Evolutionary conservation across 2,797 vertebrate species (phyloP), one percentile per base, ranked within the genome.

Genomic region (Girardinus metallicus): DNA sequence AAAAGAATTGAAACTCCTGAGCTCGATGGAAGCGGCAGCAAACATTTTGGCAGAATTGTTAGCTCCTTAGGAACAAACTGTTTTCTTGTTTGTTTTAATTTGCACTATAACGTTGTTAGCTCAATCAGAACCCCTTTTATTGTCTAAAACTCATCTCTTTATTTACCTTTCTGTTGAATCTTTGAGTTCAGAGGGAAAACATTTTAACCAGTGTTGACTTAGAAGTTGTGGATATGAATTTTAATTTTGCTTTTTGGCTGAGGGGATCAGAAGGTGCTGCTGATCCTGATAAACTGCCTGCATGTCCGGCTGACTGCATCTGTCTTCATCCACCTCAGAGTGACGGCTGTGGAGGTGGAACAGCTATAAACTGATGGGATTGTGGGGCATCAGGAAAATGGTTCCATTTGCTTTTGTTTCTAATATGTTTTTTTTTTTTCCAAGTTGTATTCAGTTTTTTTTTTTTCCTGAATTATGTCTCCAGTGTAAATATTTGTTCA

Each of bases 401-500:
- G 10, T 36, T 21, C 7, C 18, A 36, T 66, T 66, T 23, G 64
- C 64, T 41, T 68, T 73, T 80, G 85, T 91, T 90, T 89, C 68
- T 83, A 51, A 85, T 89, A 55, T 78, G 51, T 87, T 18, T 66
- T 78, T 55, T 87, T 18, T 66, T 89, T 91, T 79, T 86, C 85
- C 85, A 74, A 83, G 84, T 86, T 86, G 53, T 80, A 77, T 87
- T 79, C 70, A 83, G 85, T 62, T 16, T 18, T 8, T 10, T 34
- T 39, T 66, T 92, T 88, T 15, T 1, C 1, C 93, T 93, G 89
- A 87, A 83, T 86, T 87, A 86, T 90, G 90, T 82, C 83, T 94
- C 89, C 91, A 94, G 47, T 96, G 95, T 96, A 96, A 95, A 96
- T 96, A 96, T 92, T 95, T 94, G 92, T 96, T 96, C 96, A 96